Percentiles rank a stretch among this genome's conserved stretches.
Evolutionary conservation across 2,888 invertebrate species (phyloP).

Genomic region (Aradus depressus): DNA sequence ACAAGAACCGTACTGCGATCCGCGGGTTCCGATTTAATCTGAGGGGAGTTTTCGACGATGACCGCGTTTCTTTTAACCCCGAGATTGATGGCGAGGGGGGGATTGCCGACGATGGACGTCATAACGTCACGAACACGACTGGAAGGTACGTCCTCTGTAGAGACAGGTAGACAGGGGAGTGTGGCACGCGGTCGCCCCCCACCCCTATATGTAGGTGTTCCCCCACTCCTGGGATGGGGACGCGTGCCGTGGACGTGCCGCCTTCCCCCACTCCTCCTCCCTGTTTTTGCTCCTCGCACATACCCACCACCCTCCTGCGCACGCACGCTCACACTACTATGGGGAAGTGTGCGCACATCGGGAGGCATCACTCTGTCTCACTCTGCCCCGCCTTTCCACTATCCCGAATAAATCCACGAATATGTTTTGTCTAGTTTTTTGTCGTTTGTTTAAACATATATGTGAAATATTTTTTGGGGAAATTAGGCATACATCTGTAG

Average conservation of each 20-base stretch:
- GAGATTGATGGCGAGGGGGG: slow-evolving; percentile 22
- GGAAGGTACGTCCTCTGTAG: not conserved
- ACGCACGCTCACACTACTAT: slow-evolving; percentile 1
- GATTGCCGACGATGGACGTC: slow-evolving; percentile 27
- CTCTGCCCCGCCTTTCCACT: too few relatives aligned
- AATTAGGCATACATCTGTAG: too few relatives aligned
- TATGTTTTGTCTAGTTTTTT: too few relatives aligned
- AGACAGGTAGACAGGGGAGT: slow-evolving; percentile 15
- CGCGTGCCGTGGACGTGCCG: slow-evolving; percentile 31
- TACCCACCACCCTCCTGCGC: too few relatives aligned
- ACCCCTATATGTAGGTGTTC: slow-evolving; percentile 45
- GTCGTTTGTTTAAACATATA: too few relatives aligned
- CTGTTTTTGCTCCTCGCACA: not conserved
- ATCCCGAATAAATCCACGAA: too few relatives aligned
- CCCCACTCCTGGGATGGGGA: slow-evolving; percentile 37
- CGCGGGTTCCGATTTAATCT: slow-evolving; percentile 26
- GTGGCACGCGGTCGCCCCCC: slow-evolving; percentile 40
- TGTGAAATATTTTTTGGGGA: too few relatives aligned
- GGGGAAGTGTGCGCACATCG: too few relatives aligned
- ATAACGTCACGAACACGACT: slow-evolving; percentile 13
- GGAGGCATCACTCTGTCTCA: too few relatives aligned
- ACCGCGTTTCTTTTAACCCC: slow-evolving; percentile 25
- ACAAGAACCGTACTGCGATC: slow-evolving; percentile 27
- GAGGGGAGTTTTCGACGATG: slow-evolving; percentile 25
- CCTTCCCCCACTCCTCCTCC: slow-evolving; percentile 17